Conservation (phyloP, 2,797 vertebrate genomes). For the Sebastolobus altivelis region DNA sequence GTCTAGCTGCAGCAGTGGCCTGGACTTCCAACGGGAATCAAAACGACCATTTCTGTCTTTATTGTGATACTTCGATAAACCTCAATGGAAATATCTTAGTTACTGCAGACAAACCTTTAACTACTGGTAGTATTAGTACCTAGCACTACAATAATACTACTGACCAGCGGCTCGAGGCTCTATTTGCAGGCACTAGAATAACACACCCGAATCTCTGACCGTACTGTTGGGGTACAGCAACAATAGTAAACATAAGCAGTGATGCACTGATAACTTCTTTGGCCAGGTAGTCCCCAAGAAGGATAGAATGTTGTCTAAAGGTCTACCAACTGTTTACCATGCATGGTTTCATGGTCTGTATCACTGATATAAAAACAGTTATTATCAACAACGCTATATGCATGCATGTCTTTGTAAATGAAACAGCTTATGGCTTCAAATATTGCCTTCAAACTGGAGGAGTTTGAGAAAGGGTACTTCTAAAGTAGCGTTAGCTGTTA, state of each 20-base stretch:
- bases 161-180: neutral
- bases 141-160: too few species aligned
- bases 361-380: neutral
- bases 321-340: neutral
- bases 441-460: neutral
- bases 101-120: neutral
- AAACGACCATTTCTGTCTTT: slow-evolving; percentile 35
- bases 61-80: slow-evolving; percentile 29
- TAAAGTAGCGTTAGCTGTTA: neutral
- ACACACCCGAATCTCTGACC: neutral
- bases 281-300: neutral
- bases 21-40: slow-evolving; percentile 25
- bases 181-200: neutral
- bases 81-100: slow-evolving; percentile 8
- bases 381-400: neutral
- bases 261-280: neutral
- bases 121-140: neutral
- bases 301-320: neutral
- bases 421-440: neutral
- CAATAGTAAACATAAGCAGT: neutral
- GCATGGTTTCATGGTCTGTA: neutral
- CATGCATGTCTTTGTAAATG: neutral
- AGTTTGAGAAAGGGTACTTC: neutral
- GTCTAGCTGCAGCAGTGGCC: slow-evolving; percentile 47
- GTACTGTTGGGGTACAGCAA: neutral